Evolutionary conservation across 2,888 invertebrate genomes (phyloP).

Genomic region (Eubasilissa splendida): DNA sequence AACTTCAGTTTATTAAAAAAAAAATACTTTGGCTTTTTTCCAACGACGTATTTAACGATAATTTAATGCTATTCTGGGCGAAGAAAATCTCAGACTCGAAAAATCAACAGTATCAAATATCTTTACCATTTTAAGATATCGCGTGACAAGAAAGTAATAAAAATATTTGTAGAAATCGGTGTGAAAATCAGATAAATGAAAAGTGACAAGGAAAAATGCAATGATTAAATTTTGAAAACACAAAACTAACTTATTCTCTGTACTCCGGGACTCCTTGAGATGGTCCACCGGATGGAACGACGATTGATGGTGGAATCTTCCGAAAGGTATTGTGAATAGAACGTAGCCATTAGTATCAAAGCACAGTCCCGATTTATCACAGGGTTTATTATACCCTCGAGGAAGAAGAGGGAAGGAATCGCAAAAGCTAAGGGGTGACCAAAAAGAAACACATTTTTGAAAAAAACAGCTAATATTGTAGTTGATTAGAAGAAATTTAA

Average conservation of each 20-base stretch:
- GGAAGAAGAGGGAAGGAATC: neutral
- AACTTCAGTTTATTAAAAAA: too few relatives aligned
- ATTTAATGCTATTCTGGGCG: too few relatives aligned
- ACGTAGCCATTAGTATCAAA: neutral
- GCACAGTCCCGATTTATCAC: constrained; percentile 13
- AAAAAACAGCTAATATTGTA: too few relatives aligned
- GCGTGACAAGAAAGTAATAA: too few relatives aligned
- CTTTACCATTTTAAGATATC: too few relatives aligned
- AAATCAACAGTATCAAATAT: too few relatives aligned
- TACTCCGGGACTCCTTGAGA: neutral
- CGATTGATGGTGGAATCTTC: constrained; percentile 24
- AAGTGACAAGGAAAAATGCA: neutral
- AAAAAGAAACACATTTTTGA: neutral
- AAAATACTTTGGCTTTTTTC: too few relatives aligned
- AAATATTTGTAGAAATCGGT: too few relatives aligned
- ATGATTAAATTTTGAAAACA: neutral
- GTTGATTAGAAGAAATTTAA: too few relatives aligned
- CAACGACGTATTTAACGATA: too few relatives aligned
- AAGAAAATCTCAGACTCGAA: too few relatives aligned
- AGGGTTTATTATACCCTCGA: constrained; percentile 1
- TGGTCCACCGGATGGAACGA: constrained; percentile 12
- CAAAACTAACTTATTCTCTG: neutral
- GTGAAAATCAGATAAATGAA: neutral
- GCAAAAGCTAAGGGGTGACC: neutral
- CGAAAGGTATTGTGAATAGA: constrained; percentile 23